These are phyloP conservation scores for Todiramphus chloris DNA, from an alignment of 2,113 vertebrate genomes.

Conservation along the genomic window DNA sequence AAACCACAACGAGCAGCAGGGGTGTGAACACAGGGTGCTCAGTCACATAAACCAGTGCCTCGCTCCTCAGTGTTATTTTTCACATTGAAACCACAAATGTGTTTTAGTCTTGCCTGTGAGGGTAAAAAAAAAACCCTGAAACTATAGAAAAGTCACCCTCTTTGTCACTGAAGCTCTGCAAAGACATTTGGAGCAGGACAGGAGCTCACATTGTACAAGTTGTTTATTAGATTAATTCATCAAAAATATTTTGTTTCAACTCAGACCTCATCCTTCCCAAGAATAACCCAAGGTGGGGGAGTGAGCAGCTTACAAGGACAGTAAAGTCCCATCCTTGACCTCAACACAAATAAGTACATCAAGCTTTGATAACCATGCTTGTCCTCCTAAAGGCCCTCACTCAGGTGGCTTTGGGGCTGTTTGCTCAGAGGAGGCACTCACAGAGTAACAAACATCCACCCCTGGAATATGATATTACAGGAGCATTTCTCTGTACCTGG, in stretches of 20 bases:
- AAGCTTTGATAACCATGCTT: background rate
- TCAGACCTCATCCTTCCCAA: background rate
- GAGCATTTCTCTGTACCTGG: background rate
- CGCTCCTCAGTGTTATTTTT: fast-evolving
- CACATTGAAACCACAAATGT: background rate
- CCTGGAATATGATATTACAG: background rate
- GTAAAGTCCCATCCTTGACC: background rate
- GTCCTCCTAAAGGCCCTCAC: fast-evolving
- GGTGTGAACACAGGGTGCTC: fast-evolving
- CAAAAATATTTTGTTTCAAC: background rate
- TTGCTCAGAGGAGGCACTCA: fast-evolving
- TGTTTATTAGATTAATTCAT: background rate
- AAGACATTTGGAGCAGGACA: fast-evolving
- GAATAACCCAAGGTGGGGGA: background rate
- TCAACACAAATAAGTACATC: background rate
- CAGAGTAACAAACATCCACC: background rate
- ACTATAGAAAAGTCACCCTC: background rate
- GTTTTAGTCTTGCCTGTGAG: background rate
- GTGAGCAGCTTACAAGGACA: background rate
- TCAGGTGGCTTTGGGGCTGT: background rate
- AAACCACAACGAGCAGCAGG: background rate
- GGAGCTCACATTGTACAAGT: background rate
- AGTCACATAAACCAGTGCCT: fast-evolving
- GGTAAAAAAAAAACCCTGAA: background rate
- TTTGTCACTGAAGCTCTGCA: background rate